These are phyloP conservation scores for Dasypolia templi DNA, from an alignment of 2,888 invertebrate species.

Conservation along the genomic window DNA sequence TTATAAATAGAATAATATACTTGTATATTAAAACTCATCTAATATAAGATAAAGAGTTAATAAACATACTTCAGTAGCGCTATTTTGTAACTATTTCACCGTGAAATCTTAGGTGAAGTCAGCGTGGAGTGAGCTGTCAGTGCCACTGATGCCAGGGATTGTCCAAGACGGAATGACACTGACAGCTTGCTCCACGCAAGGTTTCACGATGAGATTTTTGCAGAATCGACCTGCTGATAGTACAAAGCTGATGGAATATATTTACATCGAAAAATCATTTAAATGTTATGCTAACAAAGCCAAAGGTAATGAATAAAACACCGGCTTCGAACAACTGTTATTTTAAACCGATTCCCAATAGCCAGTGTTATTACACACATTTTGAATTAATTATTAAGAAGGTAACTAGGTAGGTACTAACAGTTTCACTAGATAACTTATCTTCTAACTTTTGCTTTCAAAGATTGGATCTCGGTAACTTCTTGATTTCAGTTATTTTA, in stretches of 20 bases:
- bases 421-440: slow-evolving; percentile 5
- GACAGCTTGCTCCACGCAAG: too few species aligned
- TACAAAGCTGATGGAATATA: slow-evolving; percentile 14
- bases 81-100: too few species aligned
- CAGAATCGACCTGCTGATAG: too few species aligned
- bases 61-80: slow-evolving; percentile 2
- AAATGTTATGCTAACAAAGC: slow-evolving; percentile 23
- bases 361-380: slow-evolving; percentile 18
- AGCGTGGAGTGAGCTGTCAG: too few species aligned
- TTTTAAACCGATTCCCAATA: slow-evolving; percentile 17
- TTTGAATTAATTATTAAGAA: slow-evolving; percentile 25
- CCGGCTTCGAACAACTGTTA: slow-evolving; percentile 16
- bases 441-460: slow-evolving; percentile 31
- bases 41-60: not conserved
- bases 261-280: slow-evolving; percentile 27
- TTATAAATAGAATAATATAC: slow-evolving; percentile 1
- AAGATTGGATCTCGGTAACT: slow-evolving; percentile 30
- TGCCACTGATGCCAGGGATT: too few species aligned
- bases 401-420: slow-evolving; percentile 15
- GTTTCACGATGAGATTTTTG: too few species aligned
- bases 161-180: too few species aligned
- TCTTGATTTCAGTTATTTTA: slow-evolving; percentile 21
- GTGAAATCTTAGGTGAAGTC: too few species aligned
- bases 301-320: slow-evolving; percentile 15
- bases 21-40: not conserved